These are phyloP conservation scores for Ephydatia muelleri DNA, from an alignment of 37 sponge, comb jelly and placozoan genomes.

Conservation along the genomic window DNA sequence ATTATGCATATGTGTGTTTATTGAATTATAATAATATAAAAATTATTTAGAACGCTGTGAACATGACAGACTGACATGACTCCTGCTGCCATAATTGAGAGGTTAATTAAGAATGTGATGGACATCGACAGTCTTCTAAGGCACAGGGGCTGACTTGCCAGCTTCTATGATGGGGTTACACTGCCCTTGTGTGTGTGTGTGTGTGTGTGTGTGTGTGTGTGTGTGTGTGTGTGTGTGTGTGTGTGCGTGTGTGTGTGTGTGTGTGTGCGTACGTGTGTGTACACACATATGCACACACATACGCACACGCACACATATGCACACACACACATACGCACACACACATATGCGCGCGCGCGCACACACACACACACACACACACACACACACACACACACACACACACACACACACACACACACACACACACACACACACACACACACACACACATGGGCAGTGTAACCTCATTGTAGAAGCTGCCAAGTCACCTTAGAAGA, in stretches of 20 bases:
- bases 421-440: slow-evolving; percentile 24
- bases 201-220: slow-evolving; percentile 17
- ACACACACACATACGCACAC: slow-evolving; percentile 13
- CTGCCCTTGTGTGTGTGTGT: not conserved
- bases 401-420: slow-evolving; percentile 23
- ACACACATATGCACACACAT: not conserved
- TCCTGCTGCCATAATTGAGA: no score
- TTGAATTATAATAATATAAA: no score
- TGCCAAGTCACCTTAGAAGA: no score
- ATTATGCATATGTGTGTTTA: no score
- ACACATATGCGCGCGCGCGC: slow-evolving; percentile 5
- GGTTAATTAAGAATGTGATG: no score
- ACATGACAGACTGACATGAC: no score
- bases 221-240: slow-evolving; percentile 22
- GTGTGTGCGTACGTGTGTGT: slow-evolving; percentile 10
- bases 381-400: slow-evolving; percentile 35
- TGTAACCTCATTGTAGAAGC: no score
- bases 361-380: slow-evolving; percentile 38
- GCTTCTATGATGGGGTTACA: slow-evolving; percentile 3
- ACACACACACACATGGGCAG: slow-evolving; percentile 33
- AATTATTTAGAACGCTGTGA: no score
- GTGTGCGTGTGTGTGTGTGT: slow-evolving; percentile 22
- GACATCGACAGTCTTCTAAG: no score
- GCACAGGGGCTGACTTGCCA: no score
- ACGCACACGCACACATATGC: slow-evolving; percentile 2